Base-by-base conservation (phyloP, 2,113 vertebrate species). In the Myiozetetes cayanensis region DNA sequence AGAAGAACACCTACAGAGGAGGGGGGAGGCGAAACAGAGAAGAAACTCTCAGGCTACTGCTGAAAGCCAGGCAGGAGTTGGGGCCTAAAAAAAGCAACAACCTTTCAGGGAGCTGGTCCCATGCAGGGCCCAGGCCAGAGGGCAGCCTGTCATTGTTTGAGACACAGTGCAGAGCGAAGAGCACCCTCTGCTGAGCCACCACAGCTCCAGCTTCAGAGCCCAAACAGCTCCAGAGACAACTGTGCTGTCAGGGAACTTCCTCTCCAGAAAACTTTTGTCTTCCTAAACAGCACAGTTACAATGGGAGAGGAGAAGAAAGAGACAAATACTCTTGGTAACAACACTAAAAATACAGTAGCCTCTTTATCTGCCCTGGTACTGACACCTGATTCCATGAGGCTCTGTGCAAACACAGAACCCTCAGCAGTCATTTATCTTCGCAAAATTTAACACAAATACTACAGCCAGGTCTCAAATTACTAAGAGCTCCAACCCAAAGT, bases 1-100 rank as follows among this genome's bases (percentile, higher is more conserved):
- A 99, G 73, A 98, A 82, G 95, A 96, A 97, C 5, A 78, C 96
- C 96, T 97, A 41, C 14, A 37, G 27, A 22, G 19, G 19, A 23
- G 46, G 30, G 6, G 27, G 19, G 12, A 8, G 25, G 25, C 14
- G 2, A 44, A 72, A 78, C 27, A 71, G 31, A 87, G 52, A 50
- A 74, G 68, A 93, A 71, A 83, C 31, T 58, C 46, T 73, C 49
- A 90, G n/a, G 37, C 47, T 78, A 37, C 61, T 39, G 58, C 20
- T 46, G 53, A 62, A 76, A 87, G 52, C 27, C 37, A 83, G 58
- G 31, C 24, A 84, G 30, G 10, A 87, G 16, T 4, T 7, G 16
- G 12, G 23, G 33, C 9, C 61, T 24, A 68, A 84, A 68, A 56
- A 88, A 52, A 79, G 66, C 46, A 77, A 19, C 8, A 35, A 19